Evolutionary conservation across 2,113 vertebrate genomes (phyloP).

Genomic region (Fregata magnificens): DNA sequence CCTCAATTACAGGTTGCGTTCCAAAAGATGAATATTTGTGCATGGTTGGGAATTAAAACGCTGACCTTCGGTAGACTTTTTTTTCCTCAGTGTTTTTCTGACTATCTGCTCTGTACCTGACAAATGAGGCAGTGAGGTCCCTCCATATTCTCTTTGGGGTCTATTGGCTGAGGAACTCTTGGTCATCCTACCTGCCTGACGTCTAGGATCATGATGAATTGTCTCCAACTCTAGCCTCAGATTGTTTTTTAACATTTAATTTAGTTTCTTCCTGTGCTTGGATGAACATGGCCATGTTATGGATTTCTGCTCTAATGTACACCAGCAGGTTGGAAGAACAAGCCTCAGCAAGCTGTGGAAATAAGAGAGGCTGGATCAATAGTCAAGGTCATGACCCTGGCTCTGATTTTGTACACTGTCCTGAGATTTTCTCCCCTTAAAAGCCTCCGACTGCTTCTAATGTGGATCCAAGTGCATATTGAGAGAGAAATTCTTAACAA

Average conservation of each 20-base stretch:
- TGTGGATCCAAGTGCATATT: conserved; percentile 66
- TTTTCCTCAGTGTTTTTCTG: conserved; percentile 76
- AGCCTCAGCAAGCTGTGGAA: conserved; percentile 92
- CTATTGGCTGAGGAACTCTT: conserved; percentile 81
- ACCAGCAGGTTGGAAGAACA: conserved; percentile 92
- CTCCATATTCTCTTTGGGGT: conserved; percentile 76
- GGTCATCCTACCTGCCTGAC: conserved; percentile 87
- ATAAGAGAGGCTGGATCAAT: conserved; percentile 97
- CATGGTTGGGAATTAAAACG: conserved; percentile 62
- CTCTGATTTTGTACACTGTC: conserved; percentile 78
- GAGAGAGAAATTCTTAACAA: conserved; percentile 60
- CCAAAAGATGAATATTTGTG: conserved; percentile 62
- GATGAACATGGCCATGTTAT: conserved; percentile 97
- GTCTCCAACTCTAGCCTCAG: conserved; percentile 90
- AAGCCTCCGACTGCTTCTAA: conserved; percentile 68
- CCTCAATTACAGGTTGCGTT: conserved; percentile 63
- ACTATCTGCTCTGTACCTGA: conserved; percentile 76
- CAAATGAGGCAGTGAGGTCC: conserved; percentile 77
- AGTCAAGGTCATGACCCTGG: conserved; percentile 90
- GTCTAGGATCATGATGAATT: conserved; percentile 97
- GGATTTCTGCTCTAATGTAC: conserved; percentile 99
- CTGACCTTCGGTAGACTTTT: conserved; percentile 80
- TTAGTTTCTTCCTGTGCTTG: conserved; percentile 99
- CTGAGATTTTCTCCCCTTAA: conserved; percentile 78
- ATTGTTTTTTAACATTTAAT: conserved; percentile 99